phyloP scores from a whole-genome alignment of 23 tunicate genomes.

The Botrylloides violaceus region DNA sequence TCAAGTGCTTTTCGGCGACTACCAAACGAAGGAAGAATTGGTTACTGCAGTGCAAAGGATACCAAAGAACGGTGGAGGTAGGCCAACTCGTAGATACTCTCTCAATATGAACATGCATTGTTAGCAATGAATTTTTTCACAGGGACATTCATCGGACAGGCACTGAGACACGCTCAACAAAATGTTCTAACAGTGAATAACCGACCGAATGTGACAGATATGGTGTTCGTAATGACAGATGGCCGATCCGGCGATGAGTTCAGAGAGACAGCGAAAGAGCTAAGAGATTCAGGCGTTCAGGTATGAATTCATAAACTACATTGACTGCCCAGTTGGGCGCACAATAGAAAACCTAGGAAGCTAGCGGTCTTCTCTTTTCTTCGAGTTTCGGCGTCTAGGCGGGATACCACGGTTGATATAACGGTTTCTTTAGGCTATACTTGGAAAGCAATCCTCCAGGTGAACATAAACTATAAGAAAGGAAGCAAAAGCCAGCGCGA shows the following conservation, averaged over 20 bases:
- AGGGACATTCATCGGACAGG: slow-evolving; percentile 15
- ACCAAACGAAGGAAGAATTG: not conserved
- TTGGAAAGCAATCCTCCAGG: no score
- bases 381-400: no score
- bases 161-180: slow-evolving; percentile 7
- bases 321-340: no score
- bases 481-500: no score
- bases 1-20: slow-evolving; percentile 5
- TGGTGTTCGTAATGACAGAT: slow-evolving; percentile 10
- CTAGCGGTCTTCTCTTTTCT: no score
- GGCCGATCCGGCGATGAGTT: slow-evolving; percentile 9
- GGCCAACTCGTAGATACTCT: not conserved
- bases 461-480: no score
- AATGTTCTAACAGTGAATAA: not conserved
- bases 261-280: not conserved
- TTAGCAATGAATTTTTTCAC: not conserved
- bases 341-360: no score
- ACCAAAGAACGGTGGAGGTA: slow-evolving; percentile 17
- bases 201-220: slow-evolving; percentile 1
- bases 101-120: not conserved
- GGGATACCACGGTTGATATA: no score
- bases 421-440: no score
- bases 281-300: slow-evolving; percentile 16
- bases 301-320: no score
- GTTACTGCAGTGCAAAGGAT: not conserved